Conservation (phyloP, 2,797 vertebrate species). For the Myoxocephalus aenaeus region DNA sequence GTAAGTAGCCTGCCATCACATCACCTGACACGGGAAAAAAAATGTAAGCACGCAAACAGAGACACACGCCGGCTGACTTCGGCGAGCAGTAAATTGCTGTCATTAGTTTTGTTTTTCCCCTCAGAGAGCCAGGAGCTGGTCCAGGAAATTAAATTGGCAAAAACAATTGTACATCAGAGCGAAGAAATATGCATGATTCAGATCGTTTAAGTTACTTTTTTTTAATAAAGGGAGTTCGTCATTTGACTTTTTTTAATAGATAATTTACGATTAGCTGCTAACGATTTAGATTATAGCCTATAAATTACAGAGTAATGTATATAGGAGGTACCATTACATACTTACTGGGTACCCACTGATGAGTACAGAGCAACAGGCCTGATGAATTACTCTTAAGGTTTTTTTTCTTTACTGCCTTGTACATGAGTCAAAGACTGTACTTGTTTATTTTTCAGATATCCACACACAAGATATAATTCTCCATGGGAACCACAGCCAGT, state of each 20-base stretch:
- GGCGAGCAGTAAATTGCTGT: constrained; percentile 36
- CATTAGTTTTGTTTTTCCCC: constrained; percentile 48
- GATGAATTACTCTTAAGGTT: background rate
- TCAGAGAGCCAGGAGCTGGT: background rate
- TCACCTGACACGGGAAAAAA: constrained; percentile 9
- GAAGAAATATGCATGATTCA: constrained; percentile 9
- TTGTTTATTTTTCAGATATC: background rate
- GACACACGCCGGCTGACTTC: constrained; percentile 1
- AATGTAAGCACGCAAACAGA: background rate
- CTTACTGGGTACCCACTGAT: too few relatives aligned
- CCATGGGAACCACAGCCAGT: constrained; percentile 17
- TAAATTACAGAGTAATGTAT: background rate
- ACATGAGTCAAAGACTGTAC: background rate
- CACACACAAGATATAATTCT: background rate
- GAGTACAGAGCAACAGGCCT: background rate
- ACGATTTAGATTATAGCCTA: background rate
- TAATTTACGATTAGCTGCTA: background rate
- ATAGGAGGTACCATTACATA: background rate
- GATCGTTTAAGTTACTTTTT: constrained; percentile 2
- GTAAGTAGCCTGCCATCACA: background rate
- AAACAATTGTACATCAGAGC: constrained; percentile 19
- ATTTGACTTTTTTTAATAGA: background rate
- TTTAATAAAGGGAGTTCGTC: background rate
- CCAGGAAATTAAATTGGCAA: constrained; percentile 46
- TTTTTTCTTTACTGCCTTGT: background rate